These are phyloP conservation scores for Enteromius afrohamiltoni DNA, from an alignment of 2,797 vertebrate genomes.

Conservation along the genomic window DNA sequence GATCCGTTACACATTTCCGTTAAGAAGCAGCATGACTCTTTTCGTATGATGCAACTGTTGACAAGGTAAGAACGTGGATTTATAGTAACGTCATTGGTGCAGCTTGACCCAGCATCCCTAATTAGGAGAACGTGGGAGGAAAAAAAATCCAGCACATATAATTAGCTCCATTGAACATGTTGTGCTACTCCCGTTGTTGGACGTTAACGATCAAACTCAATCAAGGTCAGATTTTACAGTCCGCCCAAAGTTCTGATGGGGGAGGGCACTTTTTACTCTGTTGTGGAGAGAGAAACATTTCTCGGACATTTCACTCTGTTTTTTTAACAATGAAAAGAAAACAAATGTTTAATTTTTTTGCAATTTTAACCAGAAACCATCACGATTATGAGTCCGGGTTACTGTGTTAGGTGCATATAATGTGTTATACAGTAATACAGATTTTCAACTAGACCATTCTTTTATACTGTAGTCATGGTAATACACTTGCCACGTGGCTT, in stretches of 20 bases:
- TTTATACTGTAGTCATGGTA: background rate
- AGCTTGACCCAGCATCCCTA: constrained; percentile 49
- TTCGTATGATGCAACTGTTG: background rate
- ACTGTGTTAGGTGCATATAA: background rate
- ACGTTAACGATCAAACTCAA: constrained; percentile 70
- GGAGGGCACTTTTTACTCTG: background rate
- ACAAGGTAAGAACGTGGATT: constrained; percentile 5
- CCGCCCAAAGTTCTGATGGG: constrained; percentile 51
- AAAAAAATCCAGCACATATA: constrained; percentile 72
- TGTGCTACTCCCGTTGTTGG: constrained; percentile 65
- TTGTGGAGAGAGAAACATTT: constrained; percentile 18
- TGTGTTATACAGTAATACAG: background rate
- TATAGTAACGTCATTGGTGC: constrained; percentile 1
- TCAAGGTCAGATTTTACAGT: constrained; percentile 68
- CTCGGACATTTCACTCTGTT: background rate
- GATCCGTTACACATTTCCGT: background rate
- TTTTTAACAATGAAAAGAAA: background rate
- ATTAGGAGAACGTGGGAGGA: constrained; percentile 66
- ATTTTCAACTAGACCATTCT: background rate
- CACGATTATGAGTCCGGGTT: background rate
- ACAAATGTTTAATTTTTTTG: background rate
- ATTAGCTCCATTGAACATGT: constrained; percentile 73
- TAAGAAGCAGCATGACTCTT: background rate
- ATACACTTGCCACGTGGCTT: background rate
- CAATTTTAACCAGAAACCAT: background rate